Percentiles rank a stretch among this genome's conserved stretches.
phyloP scores from a whole-genome alignment of 2,888 invertebrate species.

The Vandiemenella viatica region DNA sequence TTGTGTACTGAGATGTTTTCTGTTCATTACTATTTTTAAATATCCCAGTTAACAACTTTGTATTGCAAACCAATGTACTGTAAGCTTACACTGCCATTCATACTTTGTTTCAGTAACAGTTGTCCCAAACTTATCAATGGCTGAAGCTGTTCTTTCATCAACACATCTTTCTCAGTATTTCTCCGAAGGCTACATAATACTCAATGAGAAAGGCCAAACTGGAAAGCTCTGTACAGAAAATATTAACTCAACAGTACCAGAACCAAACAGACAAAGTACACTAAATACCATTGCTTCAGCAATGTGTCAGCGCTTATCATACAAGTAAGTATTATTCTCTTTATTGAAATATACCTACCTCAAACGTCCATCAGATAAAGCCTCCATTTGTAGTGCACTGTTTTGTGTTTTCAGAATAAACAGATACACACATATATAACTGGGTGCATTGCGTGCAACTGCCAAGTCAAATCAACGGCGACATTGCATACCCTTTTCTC shows the following conservation, averaged over 20 bases:
- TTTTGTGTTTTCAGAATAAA: too few species aligned
- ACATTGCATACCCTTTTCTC: too few species aligned
- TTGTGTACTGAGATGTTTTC: too few species aligned
- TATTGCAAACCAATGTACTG: too few species aligned
- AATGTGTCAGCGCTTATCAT: slow-evolving; percentile 59
- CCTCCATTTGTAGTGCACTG: too few species aligned
- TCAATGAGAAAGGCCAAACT: slow-evolving; percentile 45
- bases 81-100: too few species aligned
- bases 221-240: slow-evolving; percentile 65
- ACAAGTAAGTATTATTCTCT: slow-evolving; percentile 40
- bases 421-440: too few species aligned
- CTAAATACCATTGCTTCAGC: slow-evolving; percentile 60
- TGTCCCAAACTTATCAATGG: slow-evolving; percentile 49
- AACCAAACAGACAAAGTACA: slow-evolving; percentile 33
- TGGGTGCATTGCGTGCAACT: too few species aligned
- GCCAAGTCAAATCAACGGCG: too few species aligned
- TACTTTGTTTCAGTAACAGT: slow-evolving; percentile 62
- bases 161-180: slow-evolving; percentile 55
- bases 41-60: too few species aligned
- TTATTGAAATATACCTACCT: background rate
- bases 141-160: slow-evolving; percentile 40
- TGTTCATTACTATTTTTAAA: too few species aligned
- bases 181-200: slow-evolving; percentile 67
- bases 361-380: background rate
- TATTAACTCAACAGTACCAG: slow-evolving; percentile 43